phyloP scores from a whole-genome alignment of 2,113 vertebrate species.

The Myotis lucifugus region DNA sequence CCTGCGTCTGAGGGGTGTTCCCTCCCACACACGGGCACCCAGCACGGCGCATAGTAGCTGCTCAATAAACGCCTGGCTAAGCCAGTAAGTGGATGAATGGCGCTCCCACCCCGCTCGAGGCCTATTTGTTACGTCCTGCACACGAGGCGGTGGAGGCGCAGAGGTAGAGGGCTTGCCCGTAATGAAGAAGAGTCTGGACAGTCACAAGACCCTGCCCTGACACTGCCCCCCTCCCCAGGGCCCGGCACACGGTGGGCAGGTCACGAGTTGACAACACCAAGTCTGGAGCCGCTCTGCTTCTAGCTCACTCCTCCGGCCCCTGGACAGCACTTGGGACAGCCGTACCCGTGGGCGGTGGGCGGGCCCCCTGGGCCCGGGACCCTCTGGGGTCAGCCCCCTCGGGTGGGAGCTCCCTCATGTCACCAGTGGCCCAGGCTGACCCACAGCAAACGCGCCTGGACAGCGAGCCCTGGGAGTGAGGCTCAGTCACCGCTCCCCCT shows the following conservation, averaged over 20 bases:
- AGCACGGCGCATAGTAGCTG: rapidly evolving
- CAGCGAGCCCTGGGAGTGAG: not conserved
- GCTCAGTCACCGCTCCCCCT: not conserved
- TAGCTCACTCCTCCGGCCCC: not conserved
- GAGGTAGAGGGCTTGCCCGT: no score
- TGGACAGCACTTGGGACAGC: not conserved
- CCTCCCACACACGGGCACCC: rapidly evolving
- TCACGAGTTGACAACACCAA: not conserved
- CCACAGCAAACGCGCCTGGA: not conserved
- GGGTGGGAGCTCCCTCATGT: not conserved
- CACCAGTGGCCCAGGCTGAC: not conserved
- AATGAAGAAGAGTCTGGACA: not conserved
- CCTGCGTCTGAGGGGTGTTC: not conserved
- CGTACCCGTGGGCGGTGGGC: rapidly evolving
- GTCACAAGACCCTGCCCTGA: not conserved
- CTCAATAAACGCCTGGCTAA: not conserved
- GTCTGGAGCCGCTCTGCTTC: not conserved
- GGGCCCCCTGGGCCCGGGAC: not conserved
- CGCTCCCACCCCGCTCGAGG: not conserved
- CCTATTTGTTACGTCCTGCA: rapidly evolving
- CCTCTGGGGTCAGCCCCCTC: not conserved
- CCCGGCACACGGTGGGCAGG: rapidly evolving
- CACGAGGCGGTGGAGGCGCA: not conserved
- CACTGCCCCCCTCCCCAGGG: rapidly evolving
- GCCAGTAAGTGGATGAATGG: not conserved